Conservation (phyloP, 2,113 vertebrate genomes). For the Stegastes partitus region DNA sequence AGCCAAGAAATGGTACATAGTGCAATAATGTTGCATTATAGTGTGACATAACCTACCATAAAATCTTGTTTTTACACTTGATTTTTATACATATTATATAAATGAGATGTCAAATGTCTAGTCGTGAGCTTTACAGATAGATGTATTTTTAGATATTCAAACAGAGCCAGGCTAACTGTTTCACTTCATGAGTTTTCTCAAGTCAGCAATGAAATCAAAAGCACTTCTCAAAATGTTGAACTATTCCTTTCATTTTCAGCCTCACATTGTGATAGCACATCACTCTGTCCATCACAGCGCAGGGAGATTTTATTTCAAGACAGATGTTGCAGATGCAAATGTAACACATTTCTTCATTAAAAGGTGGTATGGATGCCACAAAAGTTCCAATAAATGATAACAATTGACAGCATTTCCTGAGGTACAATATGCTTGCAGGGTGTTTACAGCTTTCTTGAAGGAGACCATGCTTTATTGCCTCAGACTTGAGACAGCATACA, state of each 20-base stretch:
- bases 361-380: background rate
- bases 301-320: background rate
- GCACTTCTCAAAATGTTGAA: background rate
- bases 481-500: constrained; percentile 34
- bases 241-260: background rate
- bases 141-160: no score
- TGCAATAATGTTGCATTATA: no score
- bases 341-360: background rate
- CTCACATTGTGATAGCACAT: background rate
- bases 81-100: background rate
- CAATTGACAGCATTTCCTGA: background rate
- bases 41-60: no score
- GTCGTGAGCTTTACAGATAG: no score
- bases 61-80: background rate
- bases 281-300: background rate
- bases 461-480: constrained; percentile 36
- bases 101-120: background rate
- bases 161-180: background rate
- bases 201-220: background rate
- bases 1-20: no score
- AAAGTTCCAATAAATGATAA: background rate
- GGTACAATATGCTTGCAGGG: constrained; percentile 33
- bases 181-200: background rate
- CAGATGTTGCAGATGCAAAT: background rate
- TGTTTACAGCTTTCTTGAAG: constrained; percentile 29